These are phyloP conservation scores for Sebastes itinus DNA, from an alignment of 2,797 vertebrate genomes.

Conservation along the genomic window DNA sequence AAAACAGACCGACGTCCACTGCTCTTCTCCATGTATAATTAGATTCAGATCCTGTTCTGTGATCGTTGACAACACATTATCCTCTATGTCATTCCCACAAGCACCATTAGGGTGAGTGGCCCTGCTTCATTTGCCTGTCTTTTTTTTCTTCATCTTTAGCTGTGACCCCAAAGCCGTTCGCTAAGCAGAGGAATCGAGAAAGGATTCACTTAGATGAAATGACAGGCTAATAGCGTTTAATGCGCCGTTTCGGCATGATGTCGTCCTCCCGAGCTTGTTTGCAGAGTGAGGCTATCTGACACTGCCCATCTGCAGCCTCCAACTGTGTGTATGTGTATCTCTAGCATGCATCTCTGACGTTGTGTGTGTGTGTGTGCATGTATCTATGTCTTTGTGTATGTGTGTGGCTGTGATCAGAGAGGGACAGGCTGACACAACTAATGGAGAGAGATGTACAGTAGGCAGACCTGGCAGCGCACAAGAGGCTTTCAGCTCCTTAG, in stretches of 20 bases:
- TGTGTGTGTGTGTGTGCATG: constrained; percentile 6
- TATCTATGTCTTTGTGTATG: constrained; percentile 2
- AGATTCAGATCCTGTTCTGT: constrained; percentile 68
- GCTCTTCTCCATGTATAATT: constrained; percentile 64
- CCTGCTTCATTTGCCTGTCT: constrained; percentile 68
- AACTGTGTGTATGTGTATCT: constrained; percentile 34
- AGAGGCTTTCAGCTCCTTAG: constrained; percentile 75
- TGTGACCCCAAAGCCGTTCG: constrained; percentile 78
- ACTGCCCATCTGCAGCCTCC: constrained; percentile 67
- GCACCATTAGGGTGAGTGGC: constrained; percentile 69
- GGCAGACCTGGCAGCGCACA: constrained; percentile 51
- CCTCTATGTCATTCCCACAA: constrained; percentile 68
- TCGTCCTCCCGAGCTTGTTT: constrained; percentile 73
- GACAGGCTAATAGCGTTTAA: constrained; percentile 85
- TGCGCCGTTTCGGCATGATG: constrained; percentile 82
- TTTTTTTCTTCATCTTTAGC: constrained; percentile 49
- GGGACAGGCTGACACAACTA: constrained; percentile 69
- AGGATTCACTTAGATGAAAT: constrained; percentile 82
- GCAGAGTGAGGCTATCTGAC: constrained; percentile 72
- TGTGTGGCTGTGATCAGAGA: constrained; percentile 56
- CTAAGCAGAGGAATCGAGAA: constrained; percentile 75
- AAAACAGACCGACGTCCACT: constrained; percentile 40
- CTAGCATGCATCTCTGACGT: constrained; percentile 13
- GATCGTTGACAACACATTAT: constrained; percentile 76
- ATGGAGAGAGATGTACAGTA: constrained; percentile 74